Base-by-base conservation (phyloP, 2,113 vertebrate species). In the Chamaetylas fuelleborni region DNA sequence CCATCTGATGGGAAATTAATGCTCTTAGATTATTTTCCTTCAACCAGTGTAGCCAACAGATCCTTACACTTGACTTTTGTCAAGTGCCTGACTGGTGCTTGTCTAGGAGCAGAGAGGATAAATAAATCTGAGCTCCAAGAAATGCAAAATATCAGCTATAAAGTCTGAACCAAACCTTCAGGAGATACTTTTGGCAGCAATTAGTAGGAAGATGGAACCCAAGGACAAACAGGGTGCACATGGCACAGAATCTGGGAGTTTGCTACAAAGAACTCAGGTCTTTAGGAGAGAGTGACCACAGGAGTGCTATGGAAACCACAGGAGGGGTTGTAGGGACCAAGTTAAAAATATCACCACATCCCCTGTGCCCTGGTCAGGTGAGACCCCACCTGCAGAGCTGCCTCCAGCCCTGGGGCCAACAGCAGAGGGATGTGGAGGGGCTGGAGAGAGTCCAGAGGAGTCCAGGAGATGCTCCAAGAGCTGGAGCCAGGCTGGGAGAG, bases 381-480 rank as follows among this genome's bases (percentile, higher is more conserved):
- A 56, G 40, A 47, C 7, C 17, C 2, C 62, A 47, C n/a, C 51
- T 67, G 50, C 78, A 81, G n/a, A 66, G 20, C 40, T 80, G 33
- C 61, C 57, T 22, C 40, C 61, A 66, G 25, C 19, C 3, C 61
- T 24, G 16, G 15, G 60, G 8, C 43, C 43, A 43, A 43, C 19
- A 19, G 0, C 20, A 80, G 19, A 2, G 23, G 31, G 38, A 53
- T 0, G 0, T 54, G n/a, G n/a, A n/a, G n/a, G n/a, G n/a, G n/a
- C n/a, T n/a, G n/a, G n/a, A n/a, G n/a, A n/a, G n/a, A n/a, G n/a
- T n/a, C n/a, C n/a, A n/a, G n/a, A 78, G 48, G 61, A 65, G 12
- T 25, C 33, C 40, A 19, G 1, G n/a, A n/a, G n/a, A n/a, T n/a
- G n/a, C n/a, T n/a, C n/a, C n/a, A n/a, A n/a, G n/a, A n/a, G n/a